Conservation (phyloP, 2,888 invertebrate genomes). For the Eupithecia dodoneata region DNA sequence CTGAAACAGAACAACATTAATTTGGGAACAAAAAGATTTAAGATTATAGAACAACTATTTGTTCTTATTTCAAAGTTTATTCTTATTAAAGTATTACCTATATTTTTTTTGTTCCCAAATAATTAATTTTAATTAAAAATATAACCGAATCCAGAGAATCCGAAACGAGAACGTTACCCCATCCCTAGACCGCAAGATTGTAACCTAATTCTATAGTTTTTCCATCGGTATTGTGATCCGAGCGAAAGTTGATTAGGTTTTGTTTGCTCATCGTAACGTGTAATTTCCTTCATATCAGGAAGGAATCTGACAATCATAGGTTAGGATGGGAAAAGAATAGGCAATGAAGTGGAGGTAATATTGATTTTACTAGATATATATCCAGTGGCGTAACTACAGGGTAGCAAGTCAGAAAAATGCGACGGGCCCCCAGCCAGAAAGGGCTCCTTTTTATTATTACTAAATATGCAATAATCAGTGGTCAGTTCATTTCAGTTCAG, state of each 20-base stretch:
- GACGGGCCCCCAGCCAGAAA: no score
- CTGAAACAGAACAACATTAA: no score
- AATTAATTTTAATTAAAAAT: background rate
- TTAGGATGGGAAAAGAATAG: background rate
- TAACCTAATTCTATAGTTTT: conserved; percentile 59
- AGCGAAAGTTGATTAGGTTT: conserved; percentile 44
- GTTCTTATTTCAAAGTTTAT: no score
- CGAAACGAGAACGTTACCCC: background rate
- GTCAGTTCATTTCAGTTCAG: no score
- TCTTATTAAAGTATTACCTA: no score
- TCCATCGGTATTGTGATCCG: conserved; percentile 41
- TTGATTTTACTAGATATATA: background rate
- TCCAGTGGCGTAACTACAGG: no score
- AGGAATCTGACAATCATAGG: conserved; percentile 5
- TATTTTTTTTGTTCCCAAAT: background rate
- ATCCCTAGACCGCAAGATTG: conserved; percentile 23
- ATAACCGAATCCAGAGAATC: background rate
- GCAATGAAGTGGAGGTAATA: background rate
- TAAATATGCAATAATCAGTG: no score
- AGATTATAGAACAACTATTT: no score
- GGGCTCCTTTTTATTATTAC: no score
- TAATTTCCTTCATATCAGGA: conserved; percentile 19
- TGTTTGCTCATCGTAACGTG: conserved; percentile 37
- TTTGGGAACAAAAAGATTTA: no score
- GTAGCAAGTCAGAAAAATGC: no score